phyloP scores from a whole-genome alignment of 2,113 vertebrate species.

The Pavo muticus region DNA sequence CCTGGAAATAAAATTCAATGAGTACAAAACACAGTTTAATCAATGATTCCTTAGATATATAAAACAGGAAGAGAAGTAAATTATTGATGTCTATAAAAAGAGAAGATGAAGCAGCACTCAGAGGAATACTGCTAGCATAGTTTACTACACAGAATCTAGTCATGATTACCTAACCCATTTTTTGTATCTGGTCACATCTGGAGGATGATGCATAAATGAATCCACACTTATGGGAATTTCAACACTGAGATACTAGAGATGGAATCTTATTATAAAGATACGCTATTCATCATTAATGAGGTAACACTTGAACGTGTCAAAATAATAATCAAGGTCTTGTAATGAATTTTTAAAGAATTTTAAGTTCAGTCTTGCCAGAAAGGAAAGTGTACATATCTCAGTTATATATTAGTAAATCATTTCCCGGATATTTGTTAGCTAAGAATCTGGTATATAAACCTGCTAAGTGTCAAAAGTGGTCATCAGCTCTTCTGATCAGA shows the following conservation, averaged over 20 bases:
- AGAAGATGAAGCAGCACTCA: not conserved
- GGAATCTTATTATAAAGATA: not conserved
- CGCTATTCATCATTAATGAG: not conserved
- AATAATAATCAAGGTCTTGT: not conserved
- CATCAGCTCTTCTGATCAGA: not conserved
- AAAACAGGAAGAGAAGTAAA: not conserved
- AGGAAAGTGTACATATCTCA: not conserved
- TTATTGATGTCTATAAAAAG: not conserved
- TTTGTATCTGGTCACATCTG: not conserved
- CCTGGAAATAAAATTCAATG: not conserved
- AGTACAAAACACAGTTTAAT: not conserved
- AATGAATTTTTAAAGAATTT: not conserved
- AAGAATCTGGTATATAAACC: not conserved
- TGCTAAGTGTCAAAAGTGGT: not conserved
- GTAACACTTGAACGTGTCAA: not conserved
- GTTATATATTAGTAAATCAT: not conserved
- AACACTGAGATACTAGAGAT: not conserved
- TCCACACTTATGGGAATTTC: not conserved
- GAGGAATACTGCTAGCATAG: not conserved
- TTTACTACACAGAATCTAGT: not conserved
- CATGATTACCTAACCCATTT: not conserved
- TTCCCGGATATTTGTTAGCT: not conserved
- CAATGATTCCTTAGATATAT: not conserved
- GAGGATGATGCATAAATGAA: not conserved
- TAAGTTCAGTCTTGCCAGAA: not conserved